Conservation (phyloP, 1,140 invertebrate genomes). For the Oreohelix idahoensis region DNA sequence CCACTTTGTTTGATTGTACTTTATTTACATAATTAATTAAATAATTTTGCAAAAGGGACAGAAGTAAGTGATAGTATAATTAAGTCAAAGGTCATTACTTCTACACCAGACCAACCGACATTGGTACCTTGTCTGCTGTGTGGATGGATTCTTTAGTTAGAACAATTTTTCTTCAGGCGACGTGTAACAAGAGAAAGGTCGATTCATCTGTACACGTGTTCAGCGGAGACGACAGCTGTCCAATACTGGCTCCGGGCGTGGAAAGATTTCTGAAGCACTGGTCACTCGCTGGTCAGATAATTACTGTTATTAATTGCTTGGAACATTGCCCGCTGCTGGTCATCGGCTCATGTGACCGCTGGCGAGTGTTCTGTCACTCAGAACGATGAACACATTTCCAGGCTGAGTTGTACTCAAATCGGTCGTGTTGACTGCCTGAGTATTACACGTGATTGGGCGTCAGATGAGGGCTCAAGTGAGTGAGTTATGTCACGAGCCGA, state of each 20-base stretch:
- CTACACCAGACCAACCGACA: no score
- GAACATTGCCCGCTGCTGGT: background rate
- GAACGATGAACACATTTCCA: background rate
- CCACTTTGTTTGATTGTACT: no score
- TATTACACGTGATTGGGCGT: background rate
- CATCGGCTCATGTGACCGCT: background rate
- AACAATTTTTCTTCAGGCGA: background rate
- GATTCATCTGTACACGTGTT: background rate
- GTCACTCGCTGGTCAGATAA: slow-evolving; percentile 9
- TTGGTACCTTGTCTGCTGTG: no score
- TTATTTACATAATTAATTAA: no score
- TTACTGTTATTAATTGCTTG: slow-evolving; percentile 17
- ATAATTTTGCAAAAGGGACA: no score
- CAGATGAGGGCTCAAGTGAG: background rate
- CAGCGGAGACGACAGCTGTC: background rate
- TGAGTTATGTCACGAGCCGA: background rate
- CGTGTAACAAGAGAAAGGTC: background rate
- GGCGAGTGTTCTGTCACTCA: background rate
- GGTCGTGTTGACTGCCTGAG: background rate
- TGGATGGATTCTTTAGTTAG: no score
- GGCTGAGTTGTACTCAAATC: background rate
- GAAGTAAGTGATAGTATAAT: no score
- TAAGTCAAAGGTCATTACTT: no score
- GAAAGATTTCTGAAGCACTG: slow-evolving; percentile 7
- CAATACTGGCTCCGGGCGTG: background rate